A percentile compares a stretch with the other conserved stretches of the same genome.
Conservation (phyloP, 1,140 invertebrate species). For the Sycophila sp. region DNA sequence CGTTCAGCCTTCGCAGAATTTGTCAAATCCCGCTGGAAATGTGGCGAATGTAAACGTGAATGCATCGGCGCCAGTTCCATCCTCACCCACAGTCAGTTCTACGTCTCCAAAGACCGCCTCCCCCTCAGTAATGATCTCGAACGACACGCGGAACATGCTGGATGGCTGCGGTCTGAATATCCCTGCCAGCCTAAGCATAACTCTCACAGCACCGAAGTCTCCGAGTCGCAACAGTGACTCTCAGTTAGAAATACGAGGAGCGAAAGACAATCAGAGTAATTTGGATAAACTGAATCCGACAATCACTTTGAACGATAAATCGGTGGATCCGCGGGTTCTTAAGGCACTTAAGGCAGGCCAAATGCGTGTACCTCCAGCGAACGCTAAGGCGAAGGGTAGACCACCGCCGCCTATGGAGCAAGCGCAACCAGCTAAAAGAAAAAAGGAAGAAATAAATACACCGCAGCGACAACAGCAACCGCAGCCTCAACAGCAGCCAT, state of each 20-base stretch:
- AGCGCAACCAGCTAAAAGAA: conserved; percentile 22
- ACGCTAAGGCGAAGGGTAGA: not conserved
- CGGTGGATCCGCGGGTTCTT: conserved; percentile 49
- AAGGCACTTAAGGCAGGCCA: conserved; percentile 52
- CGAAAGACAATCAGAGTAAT: conserved; percentile 35
- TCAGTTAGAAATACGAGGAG: conserved; percentile 22
- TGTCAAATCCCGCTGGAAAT: not conserved
- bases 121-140: conserved; percentile 33
- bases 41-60: not conserved
- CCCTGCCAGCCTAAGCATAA: conserved; percentile 59
- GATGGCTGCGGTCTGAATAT: conserved; percentile 61
- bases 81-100: conserved; percentile 10
- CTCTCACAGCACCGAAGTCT: conserved; percentile 55
- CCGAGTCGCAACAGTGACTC: conserved; percentile 24
- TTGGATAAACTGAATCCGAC: conserved; percentile 52
- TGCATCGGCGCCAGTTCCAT: not conserved
- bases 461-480: no score
- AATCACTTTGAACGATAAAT: conserved; percentile 53
- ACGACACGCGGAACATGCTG: conserved; percentile 52
- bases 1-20: not conserved
- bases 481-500: no score
- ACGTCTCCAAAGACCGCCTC: conserved; percentile 14
- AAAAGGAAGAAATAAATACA: conserved; percentile 43
- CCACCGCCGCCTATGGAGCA: not conserved
- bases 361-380: conserved; percentile 42